Evolutionary conservation across 2,113 vertebrate species (phyloP).

Genomic region (Coptodon bakossiorum): DNA sequence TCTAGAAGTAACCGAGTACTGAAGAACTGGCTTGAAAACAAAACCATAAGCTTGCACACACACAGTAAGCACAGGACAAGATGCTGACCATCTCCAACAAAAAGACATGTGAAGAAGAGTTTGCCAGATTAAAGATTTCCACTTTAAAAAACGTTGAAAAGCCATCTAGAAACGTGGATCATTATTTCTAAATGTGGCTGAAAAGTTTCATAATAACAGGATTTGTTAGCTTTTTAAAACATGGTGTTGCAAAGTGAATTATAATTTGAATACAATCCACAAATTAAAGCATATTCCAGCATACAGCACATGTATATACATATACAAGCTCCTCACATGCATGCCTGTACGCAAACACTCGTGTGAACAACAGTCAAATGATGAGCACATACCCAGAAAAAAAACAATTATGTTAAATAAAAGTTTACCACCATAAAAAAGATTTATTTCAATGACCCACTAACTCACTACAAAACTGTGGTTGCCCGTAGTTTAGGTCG

Average conservation of each 20-base stretch:
- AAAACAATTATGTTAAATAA: neutral
- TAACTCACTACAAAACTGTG: accelerated
- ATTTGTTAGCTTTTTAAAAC: neutral
- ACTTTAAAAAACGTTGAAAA: neutral
- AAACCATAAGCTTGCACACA: neutral
- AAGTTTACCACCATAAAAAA: neutral
- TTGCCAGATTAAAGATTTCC: neutral
- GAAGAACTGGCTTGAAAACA: neutral
- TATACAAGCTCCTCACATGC: neutral
- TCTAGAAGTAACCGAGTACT: neutral
- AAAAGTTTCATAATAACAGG: neutral
- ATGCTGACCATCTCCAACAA: neutral
- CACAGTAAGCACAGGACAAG: neutral
- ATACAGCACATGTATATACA: neutral
- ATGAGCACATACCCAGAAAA: neutral
- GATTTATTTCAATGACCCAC: neutral
- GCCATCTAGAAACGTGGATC: neutral
- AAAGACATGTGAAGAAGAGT: neutral
- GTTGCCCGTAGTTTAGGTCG: accelerated
- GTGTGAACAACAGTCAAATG: neutral
- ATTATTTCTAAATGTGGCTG: neutral
- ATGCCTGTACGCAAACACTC: neutral
- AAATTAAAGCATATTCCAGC: neutral
- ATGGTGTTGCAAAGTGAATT: accelerated
- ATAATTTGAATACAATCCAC: neutral